Evolutionary conservation across 2,888 invertebrate genomes (phyloP).

Genomic region (Euproctis similis): DNA sequence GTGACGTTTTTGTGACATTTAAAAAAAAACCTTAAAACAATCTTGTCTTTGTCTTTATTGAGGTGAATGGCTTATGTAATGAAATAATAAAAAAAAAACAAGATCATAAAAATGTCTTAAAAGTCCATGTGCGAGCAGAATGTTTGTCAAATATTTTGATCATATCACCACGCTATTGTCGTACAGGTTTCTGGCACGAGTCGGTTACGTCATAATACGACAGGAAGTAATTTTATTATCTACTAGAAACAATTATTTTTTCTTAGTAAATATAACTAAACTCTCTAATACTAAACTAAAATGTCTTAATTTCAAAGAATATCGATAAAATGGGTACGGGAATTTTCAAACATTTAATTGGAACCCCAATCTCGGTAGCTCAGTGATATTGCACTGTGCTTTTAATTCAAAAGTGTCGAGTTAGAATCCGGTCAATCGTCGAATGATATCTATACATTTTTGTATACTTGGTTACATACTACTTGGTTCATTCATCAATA

Average conservation of each 20-base stretch:
- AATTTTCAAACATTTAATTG: too few species aligned
- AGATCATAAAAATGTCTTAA: slow-evolving; percentile 43
- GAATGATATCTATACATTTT: too few species aligned
- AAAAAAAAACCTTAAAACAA: slow-evolving; percentile 10
- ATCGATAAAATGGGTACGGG: too few species aligned
- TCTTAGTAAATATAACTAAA: background rate
- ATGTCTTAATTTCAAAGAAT: too few species aligned
- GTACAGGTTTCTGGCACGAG: slow-evolving; percentile 44
- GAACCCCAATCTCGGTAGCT: too few species aligned
- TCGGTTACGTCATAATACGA: slow-evolving; percentile 17
- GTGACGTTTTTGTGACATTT: too few species aligned
- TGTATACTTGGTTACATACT: too few species aligned
- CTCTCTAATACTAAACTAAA: too few species aligned
- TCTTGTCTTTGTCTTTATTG: slow-evolving; percentile 25
- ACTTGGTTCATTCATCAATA: too few species aligned
- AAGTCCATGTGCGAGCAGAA: slow-evolving; percentile 41
- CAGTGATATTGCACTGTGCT: too few species aligned
- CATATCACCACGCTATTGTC: slow-evolving; percentile 46
- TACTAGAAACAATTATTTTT: background rate
- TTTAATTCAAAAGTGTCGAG: too few species aligned
- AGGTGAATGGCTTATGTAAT: slow-evolving; percentile 32
- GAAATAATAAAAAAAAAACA: slow-evolving; percentile 39
- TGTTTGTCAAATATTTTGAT: slow-evolving; percentile 47
- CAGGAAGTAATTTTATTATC: slow-evolving; percentile 20
- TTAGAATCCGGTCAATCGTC: too few species aligned